Conservation (phyloP, 2,888 invertebrate species). For the Trichogramma evanescens region DNA sequence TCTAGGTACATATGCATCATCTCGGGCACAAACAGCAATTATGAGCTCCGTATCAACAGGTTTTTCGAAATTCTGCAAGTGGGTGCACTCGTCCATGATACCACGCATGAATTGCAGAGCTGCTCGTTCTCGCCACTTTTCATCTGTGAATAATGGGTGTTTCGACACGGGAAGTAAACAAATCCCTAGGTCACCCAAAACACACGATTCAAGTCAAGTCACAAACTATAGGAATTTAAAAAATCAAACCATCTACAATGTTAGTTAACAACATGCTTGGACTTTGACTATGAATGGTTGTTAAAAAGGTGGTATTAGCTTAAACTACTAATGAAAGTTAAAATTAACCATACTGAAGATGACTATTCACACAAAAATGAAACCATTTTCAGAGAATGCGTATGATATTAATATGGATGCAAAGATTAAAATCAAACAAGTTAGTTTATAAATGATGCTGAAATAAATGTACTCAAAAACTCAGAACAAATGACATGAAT, state of each 20-base stretch:
- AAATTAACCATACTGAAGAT: too few species aligned
- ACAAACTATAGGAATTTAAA: slow-evolving; percentile 4
- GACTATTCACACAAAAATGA: too few species aligned
- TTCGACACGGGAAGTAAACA: slow-evolving; percentile 40
- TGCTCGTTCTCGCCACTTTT: slow-evolving; percentile 67
- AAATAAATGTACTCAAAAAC: too few species aligned
- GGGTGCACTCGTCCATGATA: slow-evolving; percentile 98
- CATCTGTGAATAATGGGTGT: slow-evolving; percentile 33
- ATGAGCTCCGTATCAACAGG: slow-evolving; percentile 84
- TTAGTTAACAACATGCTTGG: background rate
- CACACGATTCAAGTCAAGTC: slow-evolving; percentile 1
- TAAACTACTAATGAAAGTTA: too few species aligned
- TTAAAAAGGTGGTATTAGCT: too few species aligned
- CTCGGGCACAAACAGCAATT: slow-evolving; percentile 82
- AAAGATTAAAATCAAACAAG: too few species aligned
- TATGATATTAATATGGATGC: too few species aligned
- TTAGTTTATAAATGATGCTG: too few species aligned
- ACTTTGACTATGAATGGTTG: background rate
- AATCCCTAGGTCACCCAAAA: slow-evolving; percentile 30
- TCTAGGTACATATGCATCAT: slow-evolving; percentile 86
- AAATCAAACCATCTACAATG: slow-evolving; percentile 8
- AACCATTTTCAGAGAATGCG: too few species aligned
- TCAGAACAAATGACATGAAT: too few species aligned
- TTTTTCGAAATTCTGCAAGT: slow-evolving; percentile 84
- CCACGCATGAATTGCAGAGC: slow-evolving; percentile 91